phyloP scores from a whole-genome alignment of 2,797 vertebrate genomes.

The Tragopan temminckii region DNA sequence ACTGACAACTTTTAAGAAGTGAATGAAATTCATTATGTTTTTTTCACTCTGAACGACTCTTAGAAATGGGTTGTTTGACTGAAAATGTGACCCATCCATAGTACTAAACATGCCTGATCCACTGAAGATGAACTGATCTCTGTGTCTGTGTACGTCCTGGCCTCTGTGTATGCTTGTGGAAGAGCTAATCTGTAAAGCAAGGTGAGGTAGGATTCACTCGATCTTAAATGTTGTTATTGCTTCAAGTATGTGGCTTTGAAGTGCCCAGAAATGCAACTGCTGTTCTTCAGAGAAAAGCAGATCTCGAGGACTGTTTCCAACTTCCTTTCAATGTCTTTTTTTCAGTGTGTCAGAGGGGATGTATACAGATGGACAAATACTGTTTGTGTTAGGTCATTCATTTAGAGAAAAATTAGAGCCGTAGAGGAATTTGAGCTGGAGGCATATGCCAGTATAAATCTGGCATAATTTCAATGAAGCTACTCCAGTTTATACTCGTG shows the following conservation, averaged over 20 bases:
- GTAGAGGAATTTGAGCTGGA: conserved; percentile 20
- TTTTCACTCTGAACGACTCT: conserved; percentile 49
- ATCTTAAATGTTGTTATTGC: conserved; percentile 53
- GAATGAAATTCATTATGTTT: conserved; percentile 45
- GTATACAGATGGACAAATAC: conserved; percentile 56
- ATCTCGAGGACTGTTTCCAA: conserved; percentile 43
- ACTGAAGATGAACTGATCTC: conserved; percentile 47
- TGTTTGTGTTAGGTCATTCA: conserved; percentile 64
- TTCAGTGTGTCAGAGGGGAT: conserved; percentile 41
- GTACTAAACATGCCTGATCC: conserved; percentile 10
- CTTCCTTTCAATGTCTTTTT: conserved; percentile 54
- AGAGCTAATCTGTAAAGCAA: conserved; percentile 47
- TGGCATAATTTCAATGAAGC: conserved; percentile 15
- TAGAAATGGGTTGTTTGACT: conserved; percentile 55
- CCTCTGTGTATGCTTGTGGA: conserved; percentile 28
- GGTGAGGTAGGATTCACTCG: conserved; percentile 66
- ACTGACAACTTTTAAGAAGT: conserved; percentile 29
- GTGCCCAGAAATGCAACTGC: conserved; percentile 62
- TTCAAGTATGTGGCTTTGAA: conserved; percentile 70
- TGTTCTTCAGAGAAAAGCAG: conserved; percentile 49
- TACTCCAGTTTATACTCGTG: conserved; percentile 27
- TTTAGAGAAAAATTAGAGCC: conserved; percentile 59
- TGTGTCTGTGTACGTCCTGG: background rate
- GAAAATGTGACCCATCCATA: conserved; percentile 44
- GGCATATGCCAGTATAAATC: conserved; percentile 29